phyloP scores from a whole-genome alignment of 2,797 vertebrate genomes.

The Danio kyathit region DNA sequence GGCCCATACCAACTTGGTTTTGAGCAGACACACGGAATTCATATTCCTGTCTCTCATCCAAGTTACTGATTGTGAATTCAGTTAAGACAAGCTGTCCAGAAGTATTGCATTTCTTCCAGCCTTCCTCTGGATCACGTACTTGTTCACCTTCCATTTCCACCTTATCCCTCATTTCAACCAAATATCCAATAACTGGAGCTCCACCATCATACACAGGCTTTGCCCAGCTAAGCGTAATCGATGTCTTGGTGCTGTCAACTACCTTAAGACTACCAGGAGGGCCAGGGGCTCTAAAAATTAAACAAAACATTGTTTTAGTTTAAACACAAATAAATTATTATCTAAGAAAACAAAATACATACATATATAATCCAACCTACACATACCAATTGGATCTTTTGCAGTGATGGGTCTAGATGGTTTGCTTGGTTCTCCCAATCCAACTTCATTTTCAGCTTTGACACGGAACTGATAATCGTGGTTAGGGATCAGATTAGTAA shows the following conservation, averaged over 20 bases:
- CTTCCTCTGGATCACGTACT: slow-evolving; percentile 81
- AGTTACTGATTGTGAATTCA: slow-evolving; percentile 90
- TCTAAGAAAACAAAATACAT: slow-evolving; percentile 13
- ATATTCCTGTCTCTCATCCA: slow-evolving; percentile 93
- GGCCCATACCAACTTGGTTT: slow-evolving; percentile 96
- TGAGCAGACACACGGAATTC: slow-evolving; percentile 96
- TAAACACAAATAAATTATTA: not conserved
- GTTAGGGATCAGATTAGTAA: slow-evolving; percentile 93
- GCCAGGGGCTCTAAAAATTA: slow-evolving; percentile 91
- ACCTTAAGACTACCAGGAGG: slow-evolving; percentile 93
- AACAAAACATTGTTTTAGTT: slow-evolving; percentile 21
- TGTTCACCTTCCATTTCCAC: slow-evolving; percentile 78
- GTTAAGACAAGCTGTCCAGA: slow-evolving; percentile 89
- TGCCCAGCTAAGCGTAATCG: slow-evolving; percentile 91
- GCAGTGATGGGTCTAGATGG: slow-evolving; percentile 94
- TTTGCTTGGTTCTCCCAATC: slow-evolving; percentile 95
- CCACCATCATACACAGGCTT: slow-evolving; percentile 97
- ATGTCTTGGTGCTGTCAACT: slow-evolving; percentile 92
- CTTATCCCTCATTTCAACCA: slow-evolving; percentile 94
- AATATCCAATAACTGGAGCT: slow-evolving; percentile 93
- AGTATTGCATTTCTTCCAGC: slow-evolving; percentile 95
- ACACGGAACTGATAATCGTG: slow-evolving; percentile 99
- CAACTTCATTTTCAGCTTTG: slow-evolving; percentile 97
- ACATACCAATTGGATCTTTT: slow-evolving; percentile 96
- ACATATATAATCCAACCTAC: not conserved